phyloP scores from a whole-genome alignment of 2,888 invertebrate genomes.

The Oscheius sp. region DNA sequence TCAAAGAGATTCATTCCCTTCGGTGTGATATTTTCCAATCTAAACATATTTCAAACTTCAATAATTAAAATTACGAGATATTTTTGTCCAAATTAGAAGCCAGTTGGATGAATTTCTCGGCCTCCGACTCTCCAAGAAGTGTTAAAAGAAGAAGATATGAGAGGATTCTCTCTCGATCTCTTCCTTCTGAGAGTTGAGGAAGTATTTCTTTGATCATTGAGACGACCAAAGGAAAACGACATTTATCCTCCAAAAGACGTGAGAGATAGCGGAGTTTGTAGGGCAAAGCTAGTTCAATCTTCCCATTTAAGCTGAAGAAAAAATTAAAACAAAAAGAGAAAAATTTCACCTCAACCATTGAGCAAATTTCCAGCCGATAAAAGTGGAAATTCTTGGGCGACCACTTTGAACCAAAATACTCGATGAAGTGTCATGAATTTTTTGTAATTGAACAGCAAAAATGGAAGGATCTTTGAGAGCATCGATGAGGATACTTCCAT shows the following conservation, averaged over 20 bases:
- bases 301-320: background rate
- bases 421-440: constrained; percentile 28
- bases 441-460: constrained; percentile 13
- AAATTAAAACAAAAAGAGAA: background rate
- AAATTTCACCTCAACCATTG: constrained; percentile 14
- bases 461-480: constrained; percentile 1
- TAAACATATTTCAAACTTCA: background rate
- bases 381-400: constrained; percentile 5
- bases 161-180: constrained; percentile 5
- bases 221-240: constrained; percentile 5
- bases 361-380: constrained; percentile 19
- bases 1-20: background rate
- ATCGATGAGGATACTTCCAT: constrained; percentile 22
- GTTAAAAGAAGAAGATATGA: constrained; percentile 10
- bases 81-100: background rate
- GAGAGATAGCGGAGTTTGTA: constrained; percentile 34
- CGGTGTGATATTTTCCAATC: background rate
- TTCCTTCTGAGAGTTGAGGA: background rate
- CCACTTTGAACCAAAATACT: constrained; percentile 21
- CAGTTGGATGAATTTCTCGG: background rate
- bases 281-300: constrained; percentile 31
- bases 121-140: background rate
- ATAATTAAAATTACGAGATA: background rate
- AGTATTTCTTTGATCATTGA: constrained; percentile 17
- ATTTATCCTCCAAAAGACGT: constrained; percentile 26